Base-by-base conservation (phyloP, 1,140 invertebrate genomes). In the Orius laevigatus region DNA sequence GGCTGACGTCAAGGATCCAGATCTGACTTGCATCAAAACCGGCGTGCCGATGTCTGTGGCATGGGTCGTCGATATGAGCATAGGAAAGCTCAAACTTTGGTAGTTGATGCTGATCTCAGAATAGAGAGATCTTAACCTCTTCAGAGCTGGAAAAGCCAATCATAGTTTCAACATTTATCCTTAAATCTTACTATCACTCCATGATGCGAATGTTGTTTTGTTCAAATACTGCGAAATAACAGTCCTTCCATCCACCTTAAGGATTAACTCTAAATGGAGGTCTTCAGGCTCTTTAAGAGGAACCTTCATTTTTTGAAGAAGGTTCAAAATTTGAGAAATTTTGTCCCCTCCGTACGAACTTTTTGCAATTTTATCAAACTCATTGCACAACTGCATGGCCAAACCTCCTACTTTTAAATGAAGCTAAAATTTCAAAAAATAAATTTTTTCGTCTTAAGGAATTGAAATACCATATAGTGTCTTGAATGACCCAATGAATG, bases 211-310 rank as follows among this genome's bases (percentile, higher is more conserved):
- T 51, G 66, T 70, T 25, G 69, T 67, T 52, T 68, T 63, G 55
- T 75, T 75, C 20, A 73, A 60, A 53, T 73, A 68, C 50, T 73
- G 63, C n/a, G 70, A 72, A 3, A 73, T 58, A 25, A 75, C 66
- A 15, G 71, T 68, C 56, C 72, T 73, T 40, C 68, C 66, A 58
- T 75, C 72, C 57, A 73, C 62, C 55, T 69, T 67, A 11, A 70
- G 57, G 44, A 75, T 72, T 19, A 74, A 59, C 58, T 75, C 73
- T 19, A 75, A 57, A 51, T 75, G 72, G 8, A 72, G 57, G 15
- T 68, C 61, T 44, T 67, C 68, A 1, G 57, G 60, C 9, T 54
- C 49, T 34, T 64, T 60, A 19, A 65, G 54, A n/a, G 70, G 65
- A 14, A 70, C 61, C 50, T 70, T 70, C 35, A 72, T 66, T 55